These are phyloP conservation scores for Tragulus kanchil DNA, from an alignment of 2,113 vertebrate species.

Conservation along the genomic window DNA sequence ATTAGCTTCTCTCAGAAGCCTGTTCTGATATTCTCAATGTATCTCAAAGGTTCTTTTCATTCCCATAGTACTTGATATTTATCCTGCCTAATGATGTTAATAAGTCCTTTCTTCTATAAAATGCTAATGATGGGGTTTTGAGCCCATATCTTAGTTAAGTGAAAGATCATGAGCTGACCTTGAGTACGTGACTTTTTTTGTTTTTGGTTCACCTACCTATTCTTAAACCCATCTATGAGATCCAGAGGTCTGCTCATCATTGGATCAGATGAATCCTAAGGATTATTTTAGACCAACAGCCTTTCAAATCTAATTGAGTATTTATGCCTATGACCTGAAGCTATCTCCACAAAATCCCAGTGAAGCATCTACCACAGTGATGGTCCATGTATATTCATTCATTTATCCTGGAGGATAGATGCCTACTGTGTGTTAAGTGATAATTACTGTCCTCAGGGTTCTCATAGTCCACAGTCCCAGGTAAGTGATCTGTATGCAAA, in stretches of 20 bases:
- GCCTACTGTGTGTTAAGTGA: not conserved
- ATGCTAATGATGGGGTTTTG: not conserved
- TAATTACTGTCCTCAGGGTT: not conserved
- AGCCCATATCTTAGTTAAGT: not conserved
- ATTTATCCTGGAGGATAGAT: not conserved
- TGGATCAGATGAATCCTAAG: not conserved
- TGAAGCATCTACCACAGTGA: not conserved
- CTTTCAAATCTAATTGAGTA: not conserved
- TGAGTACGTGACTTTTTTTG: not conserved
- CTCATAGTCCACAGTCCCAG: not conserved
- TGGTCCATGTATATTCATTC: not conserved
- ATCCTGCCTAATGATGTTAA: not conserved
- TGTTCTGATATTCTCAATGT: not conserved
- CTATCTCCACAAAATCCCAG: not conserved
- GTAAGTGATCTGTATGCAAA: not conserved
- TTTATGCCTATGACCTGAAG: not conserved
- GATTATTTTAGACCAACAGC: not conserved
- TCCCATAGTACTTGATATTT: not conserved
- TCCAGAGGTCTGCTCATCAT: not conserved
- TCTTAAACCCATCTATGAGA: not conserved
- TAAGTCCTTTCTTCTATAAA: slow-evolving; percentile 4
- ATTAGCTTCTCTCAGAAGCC: not conserved
- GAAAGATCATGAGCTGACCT: not conserved
- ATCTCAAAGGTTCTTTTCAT: not conserved
- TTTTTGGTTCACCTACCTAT: not conserved